These are phyloP conservation scores for Petrosia ficiformis DNA, from an alignment of 37 sponge, comb jelly and placozoan species.

Conservation along the genomic window DNA sequence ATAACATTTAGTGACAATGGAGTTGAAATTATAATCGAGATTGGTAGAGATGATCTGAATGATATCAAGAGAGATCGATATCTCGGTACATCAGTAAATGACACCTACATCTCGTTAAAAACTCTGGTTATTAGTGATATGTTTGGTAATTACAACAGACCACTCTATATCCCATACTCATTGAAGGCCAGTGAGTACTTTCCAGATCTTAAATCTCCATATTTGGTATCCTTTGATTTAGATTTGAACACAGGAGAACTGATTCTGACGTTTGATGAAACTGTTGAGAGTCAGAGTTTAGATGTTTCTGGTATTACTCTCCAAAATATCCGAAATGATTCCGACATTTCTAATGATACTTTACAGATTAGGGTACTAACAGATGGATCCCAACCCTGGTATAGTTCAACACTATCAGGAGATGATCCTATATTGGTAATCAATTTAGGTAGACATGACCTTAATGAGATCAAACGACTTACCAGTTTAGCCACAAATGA, in stretches of 20 bases:
- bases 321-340: slow-evolving; percentile 42
- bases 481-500: slow-evolving; percentile 47
- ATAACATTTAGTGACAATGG: slow-evolving; percentile 26
- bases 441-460: slow-evolving; percentile 59
- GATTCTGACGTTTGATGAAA: slow-evolving; percentile 84
- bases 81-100: slow-evolving; percentile 44
- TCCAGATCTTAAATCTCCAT: slow-evolving; percentile 36
- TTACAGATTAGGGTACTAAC: slow-evolving; percentile 12
- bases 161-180: slow-evolving; percentile 60
- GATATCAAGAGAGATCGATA: slow-evolving; percentile 69
- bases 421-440: slow-evolving; percentile 69
- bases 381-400: slow-evolving; percentile 50
- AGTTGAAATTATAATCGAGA: slow-evolving; percentile 22
- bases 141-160: slow-evolving; percentile 54
- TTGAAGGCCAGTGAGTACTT: slow-evolving; percentile 16
- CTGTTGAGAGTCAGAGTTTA: slow-evolving; percentile 58
- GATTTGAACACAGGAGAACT: slow-evolving; percentile 69
- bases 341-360: not conserved
- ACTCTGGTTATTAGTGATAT: slow-evolving; percentile 66
- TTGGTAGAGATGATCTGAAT: slow-evolving; percentile 83
- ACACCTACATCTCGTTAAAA: slow-evolving; percentile 68
- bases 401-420: slow-evolving; percentile 39
- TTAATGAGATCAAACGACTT: slow-evolving; percentile 84
- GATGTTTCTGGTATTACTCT: slow-evolving; percentile 52
- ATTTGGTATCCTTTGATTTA: slow-evolving; percentile 56